Conservation (phyloP, 2,888 invertebrate genomes). For the Sipha maydis region DNA sequence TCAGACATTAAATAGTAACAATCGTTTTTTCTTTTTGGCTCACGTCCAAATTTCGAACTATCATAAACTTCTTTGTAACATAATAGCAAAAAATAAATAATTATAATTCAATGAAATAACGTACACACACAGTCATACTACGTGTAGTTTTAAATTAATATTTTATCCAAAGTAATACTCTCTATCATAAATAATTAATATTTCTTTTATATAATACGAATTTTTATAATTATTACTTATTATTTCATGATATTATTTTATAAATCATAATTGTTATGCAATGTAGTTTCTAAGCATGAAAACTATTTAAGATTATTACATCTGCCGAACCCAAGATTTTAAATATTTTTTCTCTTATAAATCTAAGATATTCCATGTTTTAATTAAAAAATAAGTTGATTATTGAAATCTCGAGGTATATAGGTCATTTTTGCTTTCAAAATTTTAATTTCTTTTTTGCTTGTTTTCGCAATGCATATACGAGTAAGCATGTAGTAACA, state of each 20-base stretch:
- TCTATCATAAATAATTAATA: neutral
- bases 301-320: neutral
- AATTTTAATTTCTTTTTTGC: neutral
- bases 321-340: neutral
- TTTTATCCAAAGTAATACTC: neutral
- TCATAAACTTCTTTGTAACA: constrained; percentile 9
- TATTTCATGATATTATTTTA: neutral
- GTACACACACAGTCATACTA: too few species aligned
- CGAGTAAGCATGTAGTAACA: neutral
- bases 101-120: neutral
- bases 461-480: neutral
- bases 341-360: neutral
- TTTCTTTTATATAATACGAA: neutral
- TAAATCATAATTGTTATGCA: neutral
- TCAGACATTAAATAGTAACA: constrained; percentile 33
- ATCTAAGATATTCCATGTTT: neutral
- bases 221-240: neutral
- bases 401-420: neutral
- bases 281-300: neutral
- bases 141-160: neutral
- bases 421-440: neutral
- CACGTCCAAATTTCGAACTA: constrained; percentile 20
- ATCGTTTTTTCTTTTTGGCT: constrained; percentile 27
- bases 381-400: neutral
- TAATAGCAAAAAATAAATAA: constrained; percentile 7